Evolutionary conservation across 1,140 invertebrate genomes (phyloP), one percentile per base, ranked within the genome.

Genomic region (Eubasilissa regina): DNA sequence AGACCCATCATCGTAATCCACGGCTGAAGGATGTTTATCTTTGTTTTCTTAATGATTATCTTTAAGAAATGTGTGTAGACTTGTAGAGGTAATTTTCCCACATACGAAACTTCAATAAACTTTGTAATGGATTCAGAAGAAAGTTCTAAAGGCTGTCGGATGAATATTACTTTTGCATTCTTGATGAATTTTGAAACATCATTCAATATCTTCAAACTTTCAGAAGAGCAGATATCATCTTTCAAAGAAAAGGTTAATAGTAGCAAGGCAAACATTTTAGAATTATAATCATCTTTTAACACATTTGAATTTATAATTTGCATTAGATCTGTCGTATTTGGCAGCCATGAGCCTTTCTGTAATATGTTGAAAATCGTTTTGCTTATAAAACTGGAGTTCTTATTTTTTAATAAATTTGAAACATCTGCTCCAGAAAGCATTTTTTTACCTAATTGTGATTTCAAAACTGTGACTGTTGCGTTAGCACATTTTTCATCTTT

Each of bases 391-490:
- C 84, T 79, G 64, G 80, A 68, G 62, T 87, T 85, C 56, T 87
- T 84, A 8, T 83, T 84, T 64, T 86, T 75, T n/a, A 85, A 83
- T 9, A 90, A 68, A 3, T 68, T 76, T 80, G 77, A 85, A 86
- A 89, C 21, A 83, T 84, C 15, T 17, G 68, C 21, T 80, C 81
- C 81, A 84, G 86, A 85, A 75, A 84, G 45, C 84, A 90, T 87
- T 80, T 88, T 84, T 73, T 84, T 83, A 62, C 89, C 89, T 84
- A 91, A 91, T 9, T 86, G 84, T 0, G 90, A 91, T 21, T 80
- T 81, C 48, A 92, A 81, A 48, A 93, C 88, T 75, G 89, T 83
- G 83, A 89, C 87, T 1, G 90, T 85, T 3, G 90, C 83, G 35
- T 86, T 51, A 15, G 90, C 86, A 70, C 90, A 88, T 47, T 87